Evolutionary conservation across 1,140 invertebrate species (phyloP), one percentile per base, ranked within the genome.

Genomic region (Chlorops oryzae): DNA sequence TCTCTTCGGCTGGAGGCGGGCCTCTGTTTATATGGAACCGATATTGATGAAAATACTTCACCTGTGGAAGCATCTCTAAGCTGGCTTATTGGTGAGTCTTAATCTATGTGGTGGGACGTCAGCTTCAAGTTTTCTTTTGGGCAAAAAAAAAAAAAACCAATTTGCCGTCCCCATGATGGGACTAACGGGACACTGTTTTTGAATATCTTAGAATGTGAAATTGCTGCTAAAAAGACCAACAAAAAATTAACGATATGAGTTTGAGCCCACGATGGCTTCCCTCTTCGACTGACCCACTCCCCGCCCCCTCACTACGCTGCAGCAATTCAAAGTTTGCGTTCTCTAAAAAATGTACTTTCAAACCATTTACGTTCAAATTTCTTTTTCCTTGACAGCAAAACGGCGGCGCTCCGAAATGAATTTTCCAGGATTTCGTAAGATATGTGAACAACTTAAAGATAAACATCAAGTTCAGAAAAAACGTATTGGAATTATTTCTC

Each of bases 21-120:
- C 4, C 78, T 99, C 6, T 99, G 97, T 75, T 77, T 99, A 1
- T 98, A 99, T 71, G 97, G 96, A 20, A 93, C 88, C 69, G 97
- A 99, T 63, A 97, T 99, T 47, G 83, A 92, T 66, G 85, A 90
- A 49, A 77, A 78, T 3, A 92, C 88, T 1, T 96, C 92, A 1
- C 97, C 96, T 0, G 81, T 98, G 1, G 94, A 99, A 80, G 95
- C 93, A 4, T 83, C 79, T 5, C 79, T 99, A 12, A 81, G 86
- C 1, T 99, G 96, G 94, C 77, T 96, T 37, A 80, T 96, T 38
- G 84, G 84, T 85, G 56, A 59, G 59, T 59, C 12, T 38, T 17
- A 42, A 7, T 7, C 37, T 7, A 17, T 25, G n/a, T n/a, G n/a
- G n/a, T n/a, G n/a, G n/a, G n/a, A n/a, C n/a, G n/a, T n/a, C n/a